Percentiles rank a stretch among this genome's conserved stretches.
Conservation (phyloP, 2,797 vertebrate species). For the Echiichthys vipera region DNA sequence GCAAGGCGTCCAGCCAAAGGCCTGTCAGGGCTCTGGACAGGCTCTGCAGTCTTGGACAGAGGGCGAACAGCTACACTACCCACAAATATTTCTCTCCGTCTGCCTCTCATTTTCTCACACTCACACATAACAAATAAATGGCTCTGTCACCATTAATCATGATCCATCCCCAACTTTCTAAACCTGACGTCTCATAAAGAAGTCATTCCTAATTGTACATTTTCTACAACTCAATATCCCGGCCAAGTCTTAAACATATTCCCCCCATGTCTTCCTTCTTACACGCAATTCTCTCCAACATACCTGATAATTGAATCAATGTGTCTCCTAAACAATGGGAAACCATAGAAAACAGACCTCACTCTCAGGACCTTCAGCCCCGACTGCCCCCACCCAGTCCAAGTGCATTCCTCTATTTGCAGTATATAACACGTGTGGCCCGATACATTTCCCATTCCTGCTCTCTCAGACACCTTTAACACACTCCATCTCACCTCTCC, state of each 20-base stretch:
- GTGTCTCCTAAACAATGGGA: constrained; percentile 52
- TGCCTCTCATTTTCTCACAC: constrained; percentile 38
- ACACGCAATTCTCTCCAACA: constrained; percentile 20
- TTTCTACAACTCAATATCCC: constrained; percentile 18
- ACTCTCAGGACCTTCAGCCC: constrained; percentile 17
- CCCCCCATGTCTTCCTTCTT: constrained; percentile 14
- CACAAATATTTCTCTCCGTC: constrained; percentile 47
- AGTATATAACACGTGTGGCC: constrained; percentile 47
- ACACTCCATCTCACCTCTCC: constrained; percentile 28
- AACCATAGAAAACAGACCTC: constrained; percentile 55
- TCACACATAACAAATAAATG: constrained; percentile 37
- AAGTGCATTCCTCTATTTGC: constrained; percentile 27
- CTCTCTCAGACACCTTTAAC: constrained; percentile 38
- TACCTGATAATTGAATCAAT: constrained; percentile 71
- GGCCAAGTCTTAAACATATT: constrained; percentile 1
- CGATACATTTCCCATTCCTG: constrained; percentile 27
- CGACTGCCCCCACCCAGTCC: constrained; percentile 20
- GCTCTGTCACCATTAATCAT: constrained; percentile 1
- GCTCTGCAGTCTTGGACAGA: constrained; percentile 39
- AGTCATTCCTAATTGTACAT: constrained; percentile 20
- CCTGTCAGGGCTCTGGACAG: constrained; percentile 65
- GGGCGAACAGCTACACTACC: constrained; percentile 36
- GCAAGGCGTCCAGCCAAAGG: constrained; percentile 76
- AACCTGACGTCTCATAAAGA: constrained; percentile 11
- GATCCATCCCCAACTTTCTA: neutral